These are phyloP conservation scores for Lamprologus lemairii DNA, from an alignment of 2,113 vertebrate genomes.

Conservation along the genomic window DNA sequence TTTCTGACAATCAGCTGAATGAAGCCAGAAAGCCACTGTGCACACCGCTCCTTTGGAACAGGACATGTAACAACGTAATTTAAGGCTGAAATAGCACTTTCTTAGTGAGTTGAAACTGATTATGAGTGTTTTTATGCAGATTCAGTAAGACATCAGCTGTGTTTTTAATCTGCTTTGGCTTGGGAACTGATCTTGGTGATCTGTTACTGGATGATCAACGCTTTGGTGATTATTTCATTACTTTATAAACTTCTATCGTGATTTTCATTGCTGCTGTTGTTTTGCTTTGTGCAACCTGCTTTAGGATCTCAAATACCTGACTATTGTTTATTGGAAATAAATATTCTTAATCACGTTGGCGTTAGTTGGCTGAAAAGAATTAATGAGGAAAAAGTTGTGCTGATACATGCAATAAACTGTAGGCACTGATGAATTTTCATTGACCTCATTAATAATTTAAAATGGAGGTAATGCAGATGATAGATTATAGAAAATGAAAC, in stretches of 20 bases:
- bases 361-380: not conserved
- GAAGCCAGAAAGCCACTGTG: not conserved
- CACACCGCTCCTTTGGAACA: not conserved
- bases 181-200: not conserved
- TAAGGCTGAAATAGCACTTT: not conserved
- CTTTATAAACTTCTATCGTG: not conserved
- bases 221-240: not conserved
- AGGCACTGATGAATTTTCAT: not conserved
- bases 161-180: not conserved
- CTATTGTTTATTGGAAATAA: not conserved
- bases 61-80: not conserved
- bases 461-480: not conserved
- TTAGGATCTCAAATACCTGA: not conserved
- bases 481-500: not conserved
- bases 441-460: not conserved
- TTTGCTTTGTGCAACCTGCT: not conserved
- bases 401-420: not conserved
- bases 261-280: not conserved
- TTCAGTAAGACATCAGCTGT: not conserved
- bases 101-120: not conserved
- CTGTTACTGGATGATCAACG: not conserved
- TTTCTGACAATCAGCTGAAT: conserved; percentile 21
- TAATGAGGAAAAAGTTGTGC: not conserved
- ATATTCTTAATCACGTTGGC: not conserved
- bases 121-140: not conserved